Evolutionary conservation across 1,140 invertebrate species (phyloP).

Genomic region (Drosophila oshimai): DNA sequence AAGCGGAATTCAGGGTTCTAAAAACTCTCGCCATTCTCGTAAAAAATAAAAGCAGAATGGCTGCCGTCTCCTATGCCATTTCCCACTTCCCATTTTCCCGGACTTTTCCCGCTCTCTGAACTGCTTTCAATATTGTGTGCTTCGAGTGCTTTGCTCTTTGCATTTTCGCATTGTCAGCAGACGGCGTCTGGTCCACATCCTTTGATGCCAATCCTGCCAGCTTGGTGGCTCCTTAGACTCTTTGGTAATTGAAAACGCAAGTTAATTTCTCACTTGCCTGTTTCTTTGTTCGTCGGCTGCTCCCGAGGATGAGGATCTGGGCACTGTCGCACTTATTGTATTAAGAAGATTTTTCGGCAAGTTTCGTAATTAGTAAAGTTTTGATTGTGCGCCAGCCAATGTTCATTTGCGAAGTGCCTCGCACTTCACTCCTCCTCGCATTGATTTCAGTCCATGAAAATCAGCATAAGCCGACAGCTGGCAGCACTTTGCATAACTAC

Average conservation of each 20-base stretch:
- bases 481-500: slow-evolving; percentile 69
- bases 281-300: slow-evolving; percentile 28
- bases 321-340: slow-evolving; percentile 69
- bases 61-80: slow-evolving; percentile 5
- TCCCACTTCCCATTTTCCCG: neutral
- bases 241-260: slow-evolving; percentile 80
- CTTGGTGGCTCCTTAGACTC: slow-evolving; percentile 20
- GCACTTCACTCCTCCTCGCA: slow-evolving; percentile 18
- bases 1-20: slow-evolving; percentile 7
- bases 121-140: slow-evolving; percentile 46
- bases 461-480: slow-evolving; percentile 66
- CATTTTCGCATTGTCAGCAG: slow-evolving; percentile 80
- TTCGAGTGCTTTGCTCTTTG: slow-evolving; percentile 74
- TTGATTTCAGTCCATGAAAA: slow-evolving; percentile 66
- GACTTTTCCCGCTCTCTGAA: slow-evolving; percentile 34
- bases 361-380: slow-evolving; percentile 80
- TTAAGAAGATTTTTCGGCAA: slow-evolving; percentile 78
- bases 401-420: slow-evolving; percentile 51
- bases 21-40: slow-evolving; percentile 30
- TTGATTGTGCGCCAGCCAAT: slow-evolving; percentile 62
- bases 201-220: slow-evolving; percentile 60
- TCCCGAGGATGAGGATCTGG: neutral
- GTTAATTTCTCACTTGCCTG: slow-evolving; percentile 73
- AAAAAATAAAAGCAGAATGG: slow-evolving; percentile 12
- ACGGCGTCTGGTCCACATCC: slow-evolving; percentile 61